Conservation (phyloP, 2,888 invertebrate species). For the Lithophane socia region DNA sequence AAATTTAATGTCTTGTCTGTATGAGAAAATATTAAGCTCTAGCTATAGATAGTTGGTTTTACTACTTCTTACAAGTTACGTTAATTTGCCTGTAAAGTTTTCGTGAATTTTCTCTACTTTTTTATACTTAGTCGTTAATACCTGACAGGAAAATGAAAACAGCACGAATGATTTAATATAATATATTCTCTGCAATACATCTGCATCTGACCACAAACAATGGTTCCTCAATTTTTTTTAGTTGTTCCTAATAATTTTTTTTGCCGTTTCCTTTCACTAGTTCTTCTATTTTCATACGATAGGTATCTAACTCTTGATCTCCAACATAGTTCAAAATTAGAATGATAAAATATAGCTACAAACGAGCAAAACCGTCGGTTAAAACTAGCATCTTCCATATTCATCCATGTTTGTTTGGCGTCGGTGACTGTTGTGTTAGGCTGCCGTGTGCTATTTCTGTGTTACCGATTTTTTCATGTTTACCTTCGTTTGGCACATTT, state of each 20-base stretch:
- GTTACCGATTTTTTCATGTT: slow-evolving; percentile 72
- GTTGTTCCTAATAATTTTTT: too few species aligned
- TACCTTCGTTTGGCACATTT: slow-evolving; percentile 75
- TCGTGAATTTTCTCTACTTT: neutral
- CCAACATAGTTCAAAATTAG: neutral
- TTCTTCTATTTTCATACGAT: neutral
- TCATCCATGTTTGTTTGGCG: slow-evolving; percentile 69
- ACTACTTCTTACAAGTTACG: neutral
- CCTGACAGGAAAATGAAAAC: too few species aligned
- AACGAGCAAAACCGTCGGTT: slow-evolving; percentile 31
- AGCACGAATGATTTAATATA: too few species aligned
- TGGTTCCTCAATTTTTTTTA: too few species aligned
- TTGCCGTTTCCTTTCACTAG: too few species aligned
- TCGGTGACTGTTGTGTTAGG: slow-evolving; percentile 83
- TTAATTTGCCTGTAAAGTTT: neutral
- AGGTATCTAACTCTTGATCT: neutral
- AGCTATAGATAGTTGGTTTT: neutral
- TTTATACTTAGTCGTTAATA: too few species aligned
- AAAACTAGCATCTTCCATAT: slow-evolving; percentile 54
- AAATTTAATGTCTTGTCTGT: slow-evolving; percentile 13
- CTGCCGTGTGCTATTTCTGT: slow-evolving; percentile 76
- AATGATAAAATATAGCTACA: neutral
- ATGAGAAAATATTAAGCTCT: neutral
- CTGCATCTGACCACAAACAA: too few species aligned
- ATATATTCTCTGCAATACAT: too few species aligned